Evolutionary conservation across 2,797 vertebrate genomes (phyloP).

Genomic region (Rhodeus uyekii): DNA sequence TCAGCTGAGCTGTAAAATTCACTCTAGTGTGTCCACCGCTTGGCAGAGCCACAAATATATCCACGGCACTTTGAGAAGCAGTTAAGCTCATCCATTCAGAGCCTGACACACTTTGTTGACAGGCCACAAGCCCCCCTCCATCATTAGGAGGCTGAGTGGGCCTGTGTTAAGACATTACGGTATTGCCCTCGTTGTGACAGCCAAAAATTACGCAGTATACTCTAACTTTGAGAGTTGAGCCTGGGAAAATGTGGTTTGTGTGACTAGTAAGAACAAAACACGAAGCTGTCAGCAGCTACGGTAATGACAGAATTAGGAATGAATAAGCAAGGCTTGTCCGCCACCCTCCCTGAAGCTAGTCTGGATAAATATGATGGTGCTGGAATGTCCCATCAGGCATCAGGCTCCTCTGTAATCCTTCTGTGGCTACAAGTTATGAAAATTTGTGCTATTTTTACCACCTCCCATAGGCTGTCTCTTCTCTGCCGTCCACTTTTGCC

Average conservation of each 20-base stretch:
- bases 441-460: background rate
- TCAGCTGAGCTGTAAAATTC: slow-evolving; percentile 45
- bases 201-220: slow-evolving; percentile 31
- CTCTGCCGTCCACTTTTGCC: background rate
- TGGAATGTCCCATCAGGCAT: slow-evolving; percentile 25
- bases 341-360: background rate
- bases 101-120: slow-evolving; percentile 38
- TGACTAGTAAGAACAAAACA: slow-evolving; percentile 18
- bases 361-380: slow-evolving; percentile 16
- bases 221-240: background rate
- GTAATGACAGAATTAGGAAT: slow-evolving; percentile 26
- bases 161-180: slow-evolving; percentile 32
- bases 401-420: slow-evolving; percentile 34
- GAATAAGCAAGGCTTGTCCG: background rate
- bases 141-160: slow-evolving; percentile 42
- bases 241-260: slow-evolving; percentile 40
- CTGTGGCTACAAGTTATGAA: slow-evolving; percentile 18
- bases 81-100: slow-evolving; percentile 52
- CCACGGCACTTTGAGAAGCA: slow-evolving; percentile 46
- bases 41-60: slow-evolving; percentile 45
- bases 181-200: slow-evolving; percentile 2
- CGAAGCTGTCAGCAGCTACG: slow-evolving; percentile 23
- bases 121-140: slow-evolving; percentile 43
- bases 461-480: background rate
- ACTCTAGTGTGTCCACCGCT: slow-evolving; percentile 40